Conservation (phyloP, 2,113 vertebrate genomes). For the Charadrius vociferus region DNA sequence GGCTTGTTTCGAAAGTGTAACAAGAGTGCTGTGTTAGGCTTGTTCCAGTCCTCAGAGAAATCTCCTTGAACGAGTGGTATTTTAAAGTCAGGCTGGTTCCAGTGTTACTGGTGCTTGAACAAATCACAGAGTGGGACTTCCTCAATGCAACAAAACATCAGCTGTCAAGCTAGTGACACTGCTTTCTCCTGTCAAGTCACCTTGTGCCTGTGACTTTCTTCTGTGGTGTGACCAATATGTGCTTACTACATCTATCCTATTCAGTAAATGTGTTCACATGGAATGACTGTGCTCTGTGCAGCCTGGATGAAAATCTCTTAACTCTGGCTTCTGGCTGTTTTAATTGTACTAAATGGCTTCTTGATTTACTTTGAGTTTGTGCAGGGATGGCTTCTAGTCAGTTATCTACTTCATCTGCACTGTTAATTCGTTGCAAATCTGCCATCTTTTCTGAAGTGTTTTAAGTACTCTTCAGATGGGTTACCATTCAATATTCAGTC, state of each 20-base stretch:
- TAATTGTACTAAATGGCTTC: not conserved
- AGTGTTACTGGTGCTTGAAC: not conserved
- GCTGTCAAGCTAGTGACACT: not conserved
- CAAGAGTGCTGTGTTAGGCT: not conserved
- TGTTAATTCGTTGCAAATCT: not conserved
- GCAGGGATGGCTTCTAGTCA: not conserved
- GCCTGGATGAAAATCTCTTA: not conserved
- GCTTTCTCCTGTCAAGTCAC: not conserved
- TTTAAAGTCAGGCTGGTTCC: not conserved
- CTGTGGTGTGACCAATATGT: not conserved
- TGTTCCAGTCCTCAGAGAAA: not conserved
- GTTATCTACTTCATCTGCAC: not conserved
- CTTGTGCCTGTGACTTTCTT: not conserved
- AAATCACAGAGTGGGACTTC: not conserved
- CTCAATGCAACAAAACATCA: not conserved
- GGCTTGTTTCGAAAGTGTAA: not conserved
- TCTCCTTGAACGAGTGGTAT: not conserved
- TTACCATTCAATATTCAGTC: not conserved
- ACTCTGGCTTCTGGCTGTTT: not conserved
- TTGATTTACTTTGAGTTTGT: not conserved
- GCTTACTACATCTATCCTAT: not conserved
- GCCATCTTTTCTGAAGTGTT: not conserved
- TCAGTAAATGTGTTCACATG: not conserved
- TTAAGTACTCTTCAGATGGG: not conserved
- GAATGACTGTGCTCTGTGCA: not conserved